A percentile compares a stretch with the other conserved stretches of the same genome.
These are phyloP conservation scores for Dendropsophus ebraccatus DNA, from an alignment of 2,113 vertebrate species.

Conservation along the genomic window DNA sequence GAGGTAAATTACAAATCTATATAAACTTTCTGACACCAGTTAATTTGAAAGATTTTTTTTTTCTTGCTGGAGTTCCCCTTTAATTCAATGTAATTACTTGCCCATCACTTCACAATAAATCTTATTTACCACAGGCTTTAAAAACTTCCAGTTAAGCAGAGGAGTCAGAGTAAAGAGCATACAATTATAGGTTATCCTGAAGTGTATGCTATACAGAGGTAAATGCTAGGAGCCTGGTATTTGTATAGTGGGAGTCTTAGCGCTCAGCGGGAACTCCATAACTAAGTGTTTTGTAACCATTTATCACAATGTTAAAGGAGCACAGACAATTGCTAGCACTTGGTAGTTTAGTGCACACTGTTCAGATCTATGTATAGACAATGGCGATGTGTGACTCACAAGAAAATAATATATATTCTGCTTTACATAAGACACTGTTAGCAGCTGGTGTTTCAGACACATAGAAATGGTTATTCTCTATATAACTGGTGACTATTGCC, in stretches of 20 bases:
- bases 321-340: slow-evolving; percentile 37
- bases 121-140: neutral
- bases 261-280: slow-evolving; percentile 32
- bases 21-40: no score
- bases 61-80: no score
- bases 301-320: slow-evolving; percentile 46
- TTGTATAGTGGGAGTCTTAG: slow-evolving; percentile 42
- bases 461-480: neutral
- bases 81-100: neutral
- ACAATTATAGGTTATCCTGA: slow-evolving; percentile 42
- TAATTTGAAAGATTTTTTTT: no score
- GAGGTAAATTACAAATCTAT: no score
- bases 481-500: neutral
- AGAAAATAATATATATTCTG: slow-evolving; percentile 33
- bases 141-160: neutral
- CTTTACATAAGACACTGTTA: slow-evolving; percentile 2
- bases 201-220: slow-evolving; percentile 28
- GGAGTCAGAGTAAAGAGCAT: neutral
- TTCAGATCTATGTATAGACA: slow-evolving; percentile 50
- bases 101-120: neutral
- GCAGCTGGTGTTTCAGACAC: slow-evolving; percentile 5
- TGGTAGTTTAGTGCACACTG: slow-evolving; percentile 12
- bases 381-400: slow-evolving; percentile 30
- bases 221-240: slow-evolving; percentile 9
- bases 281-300: slow-evolving; percentile 41